A percentile compares a stretch with the other conserved stretches of the same genome.
phyloP scores from a whole-genome alignment of 2,797 vertebrate genomes.

The Oryzias sinensis region DNA sequence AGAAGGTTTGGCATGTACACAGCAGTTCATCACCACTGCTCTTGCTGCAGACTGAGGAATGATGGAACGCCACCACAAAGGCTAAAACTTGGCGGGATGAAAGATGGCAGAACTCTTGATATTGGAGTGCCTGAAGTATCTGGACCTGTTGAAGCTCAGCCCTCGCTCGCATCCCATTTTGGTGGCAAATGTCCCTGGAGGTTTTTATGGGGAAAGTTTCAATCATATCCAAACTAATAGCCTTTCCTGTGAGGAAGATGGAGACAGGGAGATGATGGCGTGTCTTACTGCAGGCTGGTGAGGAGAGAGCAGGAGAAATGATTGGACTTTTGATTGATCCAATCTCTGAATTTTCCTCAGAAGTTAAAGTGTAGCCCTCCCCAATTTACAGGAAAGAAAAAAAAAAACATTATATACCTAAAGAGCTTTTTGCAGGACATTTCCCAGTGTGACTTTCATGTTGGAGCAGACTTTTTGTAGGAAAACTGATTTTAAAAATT shows the following conservation, averaged over 20 bases:
- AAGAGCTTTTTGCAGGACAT: conserved; percentile 1
- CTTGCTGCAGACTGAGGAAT: conserved; percentile 35
- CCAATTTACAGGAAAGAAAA: not conserved
- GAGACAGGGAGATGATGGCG: not conserved
- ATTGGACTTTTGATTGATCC: conserved; percentile 21
- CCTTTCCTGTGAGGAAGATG: conserved; percentile 6
- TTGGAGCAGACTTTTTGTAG: no score
- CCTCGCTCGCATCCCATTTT: conserved; percentile 29
- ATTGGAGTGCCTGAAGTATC: conserved; percentile 25
- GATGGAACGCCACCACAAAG: conserved; percentile 2
- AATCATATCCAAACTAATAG: conserved; percentile 58
- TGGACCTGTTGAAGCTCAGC: conserved; percentile 45
- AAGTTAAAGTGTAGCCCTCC: not conserved
- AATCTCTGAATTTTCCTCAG: conserved; percentile 6
- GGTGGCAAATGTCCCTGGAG: conserved; percentile 34
- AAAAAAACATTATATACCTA: conserved; percentile 2
- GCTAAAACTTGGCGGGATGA: conserved; percentile 17
- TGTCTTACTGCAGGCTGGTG: conserved; percentile 7
- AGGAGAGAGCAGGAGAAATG: conserved; percentile 3
- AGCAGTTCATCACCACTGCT: conserved; percentile 22
- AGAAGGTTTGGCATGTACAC: not conserved
- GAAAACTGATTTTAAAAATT: no score
- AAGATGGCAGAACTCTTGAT: conserved; percentile 27
- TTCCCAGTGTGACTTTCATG: conserved; percentile 8
- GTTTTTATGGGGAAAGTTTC: conserved; percentile 37